A percentile compares a stretch with the other conserved stretches of the same genome.
Conservation (phyloP, 2,797 vertebrate species). For the Protosalanx chinensis region DNA sequence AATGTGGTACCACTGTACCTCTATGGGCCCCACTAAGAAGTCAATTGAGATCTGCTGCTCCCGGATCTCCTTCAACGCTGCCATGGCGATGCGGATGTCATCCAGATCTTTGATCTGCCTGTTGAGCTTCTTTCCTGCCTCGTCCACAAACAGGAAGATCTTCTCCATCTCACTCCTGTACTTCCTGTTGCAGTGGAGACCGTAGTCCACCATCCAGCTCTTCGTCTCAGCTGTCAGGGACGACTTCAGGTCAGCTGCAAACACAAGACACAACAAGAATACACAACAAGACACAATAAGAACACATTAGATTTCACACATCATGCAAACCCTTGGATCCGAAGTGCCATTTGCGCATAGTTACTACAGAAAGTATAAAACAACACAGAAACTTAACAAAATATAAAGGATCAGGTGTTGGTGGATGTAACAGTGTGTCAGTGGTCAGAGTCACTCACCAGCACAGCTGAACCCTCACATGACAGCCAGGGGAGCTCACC, state of each 20-base stretch:
- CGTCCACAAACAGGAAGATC: constrained; percentile 85
- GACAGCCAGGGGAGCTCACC: background rate
- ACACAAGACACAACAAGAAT: background rate
- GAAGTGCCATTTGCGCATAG: too few species aligned
- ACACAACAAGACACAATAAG: background rate
- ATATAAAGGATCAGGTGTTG: too few species aligned
- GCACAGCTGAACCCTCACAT: too few species aligned
- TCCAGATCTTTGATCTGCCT: constrained; percentile 87
- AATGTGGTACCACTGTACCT: constrained; percentile 71
- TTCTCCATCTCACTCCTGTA: constrained; percentile 88
- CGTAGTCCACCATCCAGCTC: constrained; percentile 85
- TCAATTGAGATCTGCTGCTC: constrained; percentile 85
- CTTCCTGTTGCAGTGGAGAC: constrained; percentile 85
- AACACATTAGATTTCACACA: background rate
- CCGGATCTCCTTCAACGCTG: constrained; percentile 87
- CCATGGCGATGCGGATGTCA: constrained; percentile 90
- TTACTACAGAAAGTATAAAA: too few species aligned
- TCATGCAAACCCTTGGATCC: background rate
- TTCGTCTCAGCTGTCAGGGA: constrained; percentile 87
- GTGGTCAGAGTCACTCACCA: too few species aligned
- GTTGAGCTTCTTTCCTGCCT: constrained; percentile 88
- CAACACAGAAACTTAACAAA: too few species aligned
- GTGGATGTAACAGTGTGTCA: too few species aligned
- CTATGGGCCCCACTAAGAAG: constrained; percentile 87
- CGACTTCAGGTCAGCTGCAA: constrained; percentile 83